Conservation (phyloP, 23 tunicate genomes). For the Trididemnum nubilum region DNA sequence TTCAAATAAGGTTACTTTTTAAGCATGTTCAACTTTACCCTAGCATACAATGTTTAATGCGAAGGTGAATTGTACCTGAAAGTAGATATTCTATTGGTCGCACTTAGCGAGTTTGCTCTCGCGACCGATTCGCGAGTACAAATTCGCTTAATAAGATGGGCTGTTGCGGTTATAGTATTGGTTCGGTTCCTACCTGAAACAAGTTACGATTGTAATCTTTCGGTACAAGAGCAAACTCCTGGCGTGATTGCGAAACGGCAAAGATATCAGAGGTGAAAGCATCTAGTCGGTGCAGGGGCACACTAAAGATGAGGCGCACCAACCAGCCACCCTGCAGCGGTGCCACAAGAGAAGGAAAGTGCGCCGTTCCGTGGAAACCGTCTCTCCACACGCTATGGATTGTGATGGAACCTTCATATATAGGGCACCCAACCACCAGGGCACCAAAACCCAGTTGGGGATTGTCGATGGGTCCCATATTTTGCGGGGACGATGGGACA, state of each 20-base stretch:
- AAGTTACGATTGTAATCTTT: not conserved
- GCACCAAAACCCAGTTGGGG: slow-evolving; percentile 3
- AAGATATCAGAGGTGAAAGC: not conserved
- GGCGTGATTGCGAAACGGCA: not conserved
- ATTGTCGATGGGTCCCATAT: not conserved
- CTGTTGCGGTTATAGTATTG: no score
- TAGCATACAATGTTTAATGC: no score
- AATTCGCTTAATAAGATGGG: no score
- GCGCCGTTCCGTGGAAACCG: slow-evolving; percentile 51
- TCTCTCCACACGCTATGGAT: slow-evolving; percentile 56
- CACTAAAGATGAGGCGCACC: not conserved
- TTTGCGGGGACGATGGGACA: no score
- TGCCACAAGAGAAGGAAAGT: slow-evolving; percentile 10
- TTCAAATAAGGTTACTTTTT: no score
- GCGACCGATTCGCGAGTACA: no score
- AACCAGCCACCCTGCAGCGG: slow-evolving; percentile 26
- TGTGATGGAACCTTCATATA: slow-evolving; percentile 31
- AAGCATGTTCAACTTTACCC: no score
- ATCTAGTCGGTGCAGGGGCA: not conserved
- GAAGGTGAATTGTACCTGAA: no score
- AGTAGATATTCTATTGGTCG: no score
- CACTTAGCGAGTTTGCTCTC: no score
- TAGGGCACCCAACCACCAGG: slow-evolving; percentile 54
- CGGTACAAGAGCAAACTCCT: slow-evolving; percentile 1
- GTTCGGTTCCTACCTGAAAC: slow-evolving; percentile 6